phyloP scores from a whole-genome alignment of 1,140 invertebrate species.

The Papilio helenus region DNA sequence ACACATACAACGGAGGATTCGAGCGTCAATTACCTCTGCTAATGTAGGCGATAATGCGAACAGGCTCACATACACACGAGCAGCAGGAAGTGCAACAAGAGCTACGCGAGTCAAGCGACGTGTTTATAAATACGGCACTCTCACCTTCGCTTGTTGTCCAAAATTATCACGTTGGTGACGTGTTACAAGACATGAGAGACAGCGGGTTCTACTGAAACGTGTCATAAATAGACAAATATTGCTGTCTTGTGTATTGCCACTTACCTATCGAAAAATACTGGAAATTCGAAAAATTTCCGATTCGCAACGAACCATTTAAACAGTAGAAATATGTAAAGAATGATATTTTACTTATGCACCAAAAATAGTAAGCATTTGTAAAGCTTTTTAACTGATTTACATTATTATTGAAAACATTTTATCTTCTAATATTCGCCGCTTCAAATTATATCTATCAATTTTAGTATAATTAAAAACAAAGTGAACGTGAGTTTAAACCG shows the following conservation, averaged over 20 bases:
- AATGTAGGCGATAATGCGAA: conserved; percentile 34
- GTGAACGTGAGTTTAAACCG: conserved; percentile 37
- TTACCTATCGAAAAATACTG: neutral
- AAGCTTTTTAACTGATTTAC: neutral
- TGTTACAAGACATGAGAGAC: conserved; percentile 38
- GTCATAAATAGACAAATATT: neutral
- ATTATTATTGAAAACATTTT: too few species aligned
- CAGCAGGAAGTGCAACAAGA: conserved; percentile 62
- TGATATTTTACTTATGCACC: neutral
- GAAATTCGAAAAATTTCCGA: neutral
- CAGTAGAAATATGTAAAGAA: neutral
- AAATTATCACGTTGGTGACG: conserved; percentile 62
- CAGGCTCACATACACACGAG: conserved; percentile 37
- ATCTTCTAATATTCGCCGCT: too few species aligned
- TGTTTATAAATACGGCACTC: conserved; percentile 70
- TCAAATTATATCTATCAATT: too few species aligned
- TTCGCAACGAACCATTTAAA: neutral
- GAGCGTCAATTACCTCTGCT: neutral
- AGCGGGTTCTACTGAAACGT: conserved; percentile 29
- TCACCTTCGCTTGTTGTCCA: conserved; percentile 68
- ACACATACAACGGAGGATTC: conserved; percentile 13
- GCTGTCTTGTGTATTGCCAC: too few species aligned
- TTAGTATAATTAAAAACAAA: neutral
- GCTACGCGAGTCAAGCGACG: conserved; percentile 50
- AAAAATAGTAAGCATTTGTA: neutral